Base-by-base conservation (phyloP, 2,888 invertebrate genomes). In the Andrena fulva region DNA sequence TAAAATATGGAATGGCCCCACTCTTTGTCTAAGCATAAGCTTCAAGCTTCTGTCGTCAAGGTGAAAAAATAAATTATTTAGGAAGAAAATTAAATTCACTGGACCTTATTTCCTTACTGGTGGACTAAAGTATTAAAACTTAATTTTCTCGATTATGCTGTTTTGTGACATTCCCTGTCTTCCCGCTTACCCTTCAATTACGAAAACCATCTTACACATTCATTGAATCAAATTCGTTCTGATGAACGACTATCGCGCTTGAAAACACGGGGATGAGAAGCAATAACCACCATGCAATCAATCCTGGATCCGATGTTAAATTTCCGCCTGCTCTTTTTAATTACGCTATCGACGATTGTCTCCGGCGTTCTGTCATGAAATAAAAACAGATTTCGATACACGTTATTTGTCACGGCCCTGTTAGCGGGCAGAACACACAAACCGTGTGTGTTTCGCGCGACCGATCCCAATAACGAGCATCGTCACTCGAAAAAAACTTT, bases 311-410 rank as follows among this genome's bases (percentile, higher is more conserved):
- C 8, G 24, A 20, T 7, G 33, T 16, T 12, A 29, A n/a, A 72
- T 33, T 63, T 64, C 20, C 33, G 24, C 6, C 5, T 31, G 31
- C 60, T 69, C 80, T 77, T 85, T 82, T 83, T 74, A 85, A 85
- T 83, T 80, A 80, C 80, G 62, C 69, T 29, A 60, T 10, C 83
- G 71, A 73, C 52, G 71, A 80, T 74, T 74, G 69, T 31, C 48
- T 50, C 27, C 20, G 10, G 71, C 35, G n/a, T 31, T 54, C 4
- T 59, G 80, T n/a, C 35, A 54, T 60, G 77, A 77, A 84, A 85
- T 77, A 84, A 84, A 85, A 76, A 60, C 60, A 8, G 52, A 83
- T 85, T 85, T 85, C 74, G 72, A 35, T 70, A 33, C 35, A 63
- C 31, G 24, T 69, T 79, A 82, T 66, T 85, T 83, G 77, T 77